Base-by-base conservation (phyloP, 2,797 vertebrate species). In the Sparidentex hasta region DNA sequence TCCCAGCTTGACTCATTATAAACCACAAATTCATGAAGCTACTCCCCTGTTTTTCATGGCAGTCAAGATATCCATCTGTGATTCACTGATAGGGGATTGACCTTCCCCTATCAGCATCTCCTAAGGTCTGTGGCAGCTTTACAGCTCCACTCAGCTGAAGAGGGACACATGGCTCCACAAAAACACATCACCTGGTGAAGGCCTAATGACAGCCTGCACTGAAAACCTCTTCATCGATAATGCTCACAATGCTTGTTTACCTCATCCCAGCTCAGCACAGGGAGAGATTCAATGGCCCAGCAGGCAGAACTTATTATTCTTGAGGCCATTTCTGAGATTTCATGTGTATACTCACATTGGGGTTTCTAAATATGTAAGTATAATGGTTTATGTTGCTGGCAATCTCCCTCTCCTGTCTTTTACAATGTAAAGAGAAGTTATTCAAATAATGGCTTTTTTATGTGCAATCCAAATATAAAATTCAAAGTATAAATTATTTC, bases 181-280 rank as follows among this genome's bases (percentile, higher is more conserved):
- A 82, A 85, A 71, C 47, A 82, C 50, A 69, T 80, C 68, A 70
- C 70, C 74, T 67, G 48, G 44, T 76, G 81, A 72, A n/a, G n/a
- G n/a, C n/a, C n/a, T n/a, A n/a, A 11, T 3, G 25, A 58, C 7
- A 29, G 33, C n/a, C 44, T 64, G 58, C 46, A 27, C 56, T 63
- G 41, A 72, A 80, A 63, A 64, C 21, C 74, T 78, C n/a, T 72
- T 58, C 11, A 59, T 67, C 66, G 33, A 63, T 67, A 65, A 58
- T 58, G 50, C 7, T 77, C 44, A 56, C 68, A 74, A 46, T 0
- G 12, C 66, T 57, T 59, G 29, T 65, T 69, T 48, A 47, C 46
- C 14, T 71, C 65, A 41, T 25, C 46, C 29, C 44, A 11, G 41
- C 41, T 21, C 76, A 38, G 21, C 61, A 81, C 23, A 51, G 18